phyloP scores from a whole-genome alignment of 2,888 invertebrate genomes.

The Lasioglossum pauxillum region DNA sequence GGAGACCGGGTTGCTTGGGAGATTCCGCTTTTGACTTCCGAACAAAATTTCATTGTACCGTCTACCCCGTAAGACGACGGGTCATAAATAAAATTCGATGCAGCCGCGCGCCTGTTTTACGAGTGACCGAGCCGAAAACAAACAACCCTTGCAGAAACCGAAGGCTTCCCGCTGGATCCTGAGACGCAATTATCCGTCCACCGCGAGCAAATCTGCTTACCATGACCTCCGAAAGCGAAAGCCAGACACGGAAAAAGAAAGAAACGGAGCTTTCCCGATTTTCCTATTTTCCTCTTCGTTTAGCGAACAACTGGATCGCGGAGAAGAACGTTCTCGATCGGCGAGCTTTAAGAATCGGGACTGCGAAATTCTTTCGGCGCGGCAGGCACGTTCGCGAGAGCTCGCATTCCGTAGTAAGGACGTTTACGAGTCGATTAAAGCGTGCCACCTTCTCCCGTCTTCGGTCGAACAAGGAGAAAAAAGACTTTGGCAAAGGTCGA shows the following conservation, averaged over 20 bases:
- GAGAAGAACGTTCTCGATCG: not conserved
- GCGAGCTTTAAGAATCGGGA: not conserved
- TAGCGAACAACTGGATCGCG: not conserved
- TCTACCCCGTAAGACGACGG: conserved; percentile 27
- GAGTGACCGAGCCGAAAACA: conserved; percentile 11
- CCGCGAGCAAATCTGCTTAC: conserved; percentile 3
- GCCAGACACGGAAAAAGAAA: not conserved
- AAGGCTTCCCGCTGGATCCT: not conserved
- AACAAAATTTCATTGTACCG: conserved; percentile 50
- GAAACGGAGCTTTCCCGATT: not conserved
- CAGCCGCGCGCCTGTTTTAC: not conserved
- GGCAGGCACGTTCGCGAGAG: conserved; percentile 4
- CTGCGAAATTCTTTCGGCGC: conserved; percentile 5
- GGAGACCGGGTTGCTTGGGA: conserved; percentile 31
- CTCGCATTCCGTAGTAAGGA: conserved; percentile 42
- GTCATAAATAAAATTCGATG: conserved; percentile 53
- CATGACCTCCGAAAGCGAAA: not conserved
- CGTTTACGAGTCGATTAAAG: conserved; percentile 55
- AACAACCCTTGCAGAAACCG: conserved; percentile 50
- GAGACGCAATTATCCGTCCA: not conserved
- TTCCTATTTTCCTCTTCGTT: not conserved
- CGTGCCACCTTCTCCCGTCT: conserved; percentile 33
- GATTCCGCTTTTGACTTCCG: conserved; percentile 51
- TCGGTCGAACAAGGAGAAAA: conserved; percentile 29
- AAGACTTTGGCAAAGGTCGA: conserved; percentile 52